Percentiles rank a stretch among this genome's conserved stretches.
phyloP scores from a whole-genome alignment of 2,797 vertebrate species.

The Microctenopoma stevenorrisi region DNA sequence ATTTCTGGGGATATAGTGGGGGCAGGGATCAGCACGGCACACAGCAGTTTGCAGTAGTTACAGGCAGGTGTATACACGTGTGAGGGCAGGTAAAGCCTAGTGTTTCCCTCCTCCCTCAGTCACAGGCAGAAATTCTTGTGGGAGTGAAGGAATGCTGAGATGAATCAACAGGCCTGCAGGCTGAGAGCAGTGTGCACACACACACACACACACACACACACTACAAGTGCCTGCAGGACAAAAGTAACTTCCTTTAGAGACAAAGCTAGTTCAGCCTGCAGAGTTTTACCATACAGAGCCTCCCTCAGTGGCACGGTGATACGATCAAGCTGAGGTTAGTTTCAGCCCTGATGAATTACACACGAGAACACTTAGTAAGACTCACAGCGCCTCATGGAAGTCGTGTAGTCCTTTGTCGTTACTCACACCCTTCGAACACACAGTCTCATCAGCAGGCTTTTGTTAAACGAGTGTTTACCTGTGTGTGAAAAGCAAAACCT shows the following conservation, averaged over 20 bases:
- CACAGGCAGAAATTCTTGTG: slow-evolving; percentile 45
- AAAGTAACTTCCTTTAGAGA: background rate
- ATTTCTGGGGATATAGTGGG: too few relatives aligned
- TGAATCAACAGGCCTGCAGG: slow-evolving; percentile 38
- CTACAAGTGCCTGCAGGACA: background rate
- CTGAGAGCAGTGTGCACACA: background rate
- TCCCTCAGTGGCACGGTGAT: background rate
- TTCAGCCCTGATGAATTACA: background rate
- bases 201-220: slow-evolving; percentile 9
- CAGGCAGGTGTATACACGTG: too few relatives aligned
- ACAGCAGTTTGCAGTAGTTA: too few relatives aligned
- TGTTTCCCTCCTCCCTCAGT: slow-evolving; percentile 27
- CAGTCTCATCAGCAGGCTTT: background rate
- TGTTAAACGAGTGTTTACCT: slow-evolving; percentile 22
- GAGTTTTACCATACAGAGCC: background rate
- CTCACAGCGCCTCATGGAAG: background rate
- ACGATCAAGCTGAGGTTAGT: background rate
- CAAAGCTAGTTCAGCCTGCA: background rate
- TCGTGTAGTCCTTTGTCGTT: background rate
- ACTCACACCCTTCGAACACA: background rate
- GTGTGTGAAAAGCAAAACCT: slow-evolving; percentile 10
- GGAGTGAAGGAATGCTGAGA: slow-evolving; percentile 55
- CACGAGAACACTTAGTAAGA: too few relatives aligned
- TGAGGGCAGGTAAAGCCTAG: slow-evolving; percentile 16
- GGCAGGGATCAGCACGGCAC: too few relatives aligned